These are phyloP conservation scores for Eurystomus glaucurus DNA, from an alignment of 2,797 vertebrate species.

Conservation along the genomic window DNA sequence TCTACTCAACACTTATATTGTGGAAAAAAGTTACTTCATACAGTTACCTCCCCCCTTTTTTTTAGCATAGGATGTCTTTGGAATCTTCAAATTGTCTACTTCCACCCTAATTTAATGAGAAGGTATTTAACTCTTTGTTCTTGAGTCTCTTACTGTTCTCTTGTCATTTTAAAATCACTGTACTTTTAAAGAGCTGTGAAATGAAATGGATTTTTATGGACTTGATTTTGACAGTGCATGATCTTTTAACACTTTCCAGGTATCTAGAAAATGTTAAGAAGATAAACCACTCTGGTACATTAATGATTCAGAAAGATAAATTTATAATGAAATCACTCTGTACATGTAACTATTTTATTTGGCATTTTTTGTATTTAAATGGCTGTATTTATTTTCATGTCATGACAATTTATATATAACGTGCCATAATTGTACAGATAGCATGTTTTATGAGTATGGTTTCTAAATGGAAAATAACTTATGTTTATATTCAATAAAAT, in stretches of 20 bases:
- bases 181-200: constrained; percentile 82
- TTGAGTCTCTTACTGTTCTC: constrained; percentile 54
- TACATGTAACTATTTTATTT: constrained; percentile 82
- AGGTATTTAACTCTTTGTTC: constrained; percentile 32
- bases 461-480: constrained; percentile 84
- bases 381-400: constrained; percentile 93
- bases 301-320: constrained; percentile 79
- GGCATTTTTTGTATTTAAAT: constrained; percentile 92
- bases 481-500: constrained; percentile 91
- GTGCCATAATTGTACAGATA: constrained; percentile 83
- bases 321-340: constrained; percentile 84
- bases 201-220: constrained; percentile 81
- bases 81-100: not conserved
- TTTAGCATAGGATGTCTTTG: not conserved
- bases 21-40: not conserved
- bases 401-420: constrained; percentile 81
- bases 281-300: constrained; percentile 81
- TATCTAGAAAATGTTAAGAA: constrained; percentile 72
- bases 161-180: constrained; percentile 68
- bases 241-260: constrained; percentile 74
- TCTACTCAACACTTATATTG: not conserved
- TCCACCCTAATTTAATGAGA: constrained; percentile 26
- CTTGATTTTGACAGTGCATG: constrained; percentile 77
- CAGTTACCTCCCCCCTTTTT: not conserved
- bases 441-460: constrained; percentile 80